Conservation (phyloP, 2,113 vertebrate species). For the Maylandia zebra region DNA sequence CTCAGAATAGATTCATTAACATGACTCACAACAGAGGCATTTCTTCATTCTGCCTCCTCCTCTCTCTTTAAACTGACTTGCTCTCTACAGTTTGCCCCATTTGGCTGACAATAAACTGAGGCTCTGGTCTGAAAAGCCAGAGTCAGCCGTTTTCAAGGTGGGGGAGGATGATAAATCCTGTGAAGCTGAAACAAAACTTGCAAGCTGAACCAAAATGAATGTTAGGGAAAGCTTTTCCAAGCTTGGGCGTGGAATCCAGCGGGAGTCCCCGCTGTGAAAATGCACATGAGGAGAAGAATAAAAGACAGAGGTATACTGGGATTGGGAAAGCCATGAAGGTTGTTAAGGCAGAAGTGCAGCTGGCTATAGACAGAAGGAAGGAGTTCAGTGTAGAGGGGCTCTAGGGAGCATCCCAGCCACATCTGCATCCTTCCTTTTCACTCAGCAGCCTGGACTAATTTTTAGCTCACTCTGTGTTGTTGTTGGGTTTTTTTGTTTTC, state of each 20-base stretch:
- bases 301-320: background rate
- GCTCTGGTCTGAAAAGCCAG: background rate
- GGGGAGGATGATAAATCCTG: constrained; percentile 2
- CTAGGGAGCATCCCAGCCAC: background rate
- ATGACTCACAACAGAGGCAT: background rate
- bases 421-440: constrained; percentile 2
- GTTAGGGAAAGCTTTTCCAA: background rate
- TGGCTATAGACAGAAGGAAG: background rate
- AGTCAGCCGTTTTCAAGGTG: background rate
- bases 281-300: background rate
- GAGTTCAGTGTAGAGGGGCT: background rate
- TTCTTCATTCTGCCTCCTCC: background rate
- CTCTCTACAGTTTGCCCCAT: background rate
- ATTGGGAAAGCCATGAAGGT: background rate
- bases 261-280: background rate
- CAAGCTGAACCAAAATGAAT: background rate
- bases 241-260: background rate
- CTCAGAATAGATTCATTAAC: background rate
- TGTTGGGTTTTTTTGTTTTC: rapidly evolving
- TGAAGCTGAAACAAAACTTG: constrained; percentile 7
- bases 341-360: background rate
- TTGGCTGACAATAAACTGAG: background rate
- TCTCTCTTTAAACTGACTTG: background rate
- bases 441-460: background rate
- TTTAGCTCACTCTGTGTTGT: background rate